Percentiles rank a stretch among this genome's conserved stretches.
Conservation (phyloP, 92 coral and sea anemone genomes). For the Siderastrea siderea region DNA sequence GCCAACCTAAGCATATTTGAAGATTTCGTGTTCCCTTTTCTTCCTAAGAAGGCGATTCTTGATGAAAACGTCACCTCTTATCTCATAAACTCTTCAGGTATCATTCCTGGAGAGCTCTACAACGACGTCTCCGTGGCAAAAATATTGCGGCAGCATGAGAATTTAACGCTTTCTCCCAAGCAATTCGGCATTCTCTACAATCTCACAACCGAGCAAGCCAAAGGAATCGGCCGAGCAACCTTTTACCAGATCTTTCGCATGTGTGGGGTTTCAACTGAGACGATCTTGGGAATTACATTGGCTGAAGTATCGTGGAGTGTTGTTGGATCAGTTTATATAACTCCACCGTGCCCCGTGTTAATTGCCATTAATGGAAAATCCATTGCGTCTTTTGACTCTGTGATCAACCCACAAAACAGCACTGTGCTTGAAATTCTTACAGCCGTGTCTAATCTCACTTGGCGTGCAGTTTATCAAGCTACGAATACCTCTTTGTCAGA, state of each 20-base stretch:
- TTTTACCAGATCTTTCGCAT: conserved; percentile 59
- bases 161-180: conserved; percentile 20
- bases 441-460: conserved; percentile 36
- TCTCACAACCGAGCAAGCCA: conserved; percentile 58
- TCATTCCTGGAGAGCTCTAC: conserved; percentile 16
- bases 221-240: conserved; percentile 52
- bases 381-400: conserved; percentile 31
- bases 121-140: neutral
- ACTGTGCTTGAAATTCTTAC: conserved; percentile 66
- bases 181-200: conserved; percentile 78
- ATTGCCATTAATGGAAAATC: conserved; percentile 63
- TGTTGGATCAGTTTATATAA: conserved; percentile 50
- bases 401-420: conserved; percentile 19
- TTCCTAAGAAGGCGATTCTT: conserved; percentile 41
- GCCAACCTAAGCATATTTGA: conserved; percentile 55
- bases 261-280: conserved; percentile 50
- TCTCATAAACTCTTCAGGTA: conserved; percentile 21
- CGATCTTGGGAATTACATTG: conserved; percentile 40
- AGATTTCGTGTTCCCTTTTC: conserved; percentile 43
- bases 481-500: conserved; percentile 54
- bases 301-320: conserved; percentile 52
- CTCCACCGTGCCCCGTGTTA: conserved; percentile 58
- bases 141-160: conserved; percentile 11
- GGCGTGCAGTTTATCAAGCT: conserved; percentile 64
- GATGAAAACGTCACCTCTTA: conserved; percentile 40